Conservation (phyloP, 2,113 vertebrate genomes). For the Istiophorus platypterus region DNA sequence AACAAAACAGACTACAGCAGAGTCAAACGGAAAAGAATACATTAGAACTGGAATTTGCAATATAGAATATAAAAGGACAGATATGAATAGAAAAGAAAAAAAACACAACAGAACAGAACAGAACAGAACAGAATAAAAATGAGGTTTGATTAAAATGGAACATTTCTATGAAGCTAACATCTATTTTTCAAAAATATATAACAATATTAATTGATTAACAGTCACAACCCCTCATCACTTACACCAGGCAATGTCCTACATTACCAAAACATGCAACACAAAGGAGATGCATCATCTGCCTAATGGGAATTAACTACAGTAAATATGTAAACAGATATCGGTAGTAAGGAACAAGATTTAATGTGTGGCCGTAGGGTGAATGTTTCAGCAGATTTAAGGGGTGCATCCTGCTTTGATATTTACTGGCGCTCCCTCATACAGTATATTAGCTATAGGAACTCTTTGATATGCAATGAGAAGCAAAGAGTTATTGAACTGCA, state of each 20-base stretch:
- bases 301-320: neutral
- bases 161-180: too few relatives aligned
- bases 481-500: constrained; percentile 1
- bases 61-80: too few relatives aligned
- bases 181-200: neutral
- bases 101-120: too few relatives aligned
- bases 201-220: neutral
- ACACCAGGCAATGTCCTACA: neutral
- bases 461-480: neutral
- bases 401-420: neutral
- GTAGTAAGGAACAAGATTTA: neutral
- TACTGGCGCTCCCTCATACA: neutral
- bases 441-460: neutral
- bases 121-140: neutral
- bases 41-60: too few relatives aligned
- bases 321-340: neutral
- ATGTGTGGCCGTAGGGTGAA: neutral
- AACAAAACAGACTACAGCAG: too few relatives aligned
- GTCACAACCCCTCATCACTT: neutral
- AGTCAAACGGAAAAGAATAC: too few relatives aligned
- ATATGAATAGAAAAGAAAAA: too few relatives aligned
- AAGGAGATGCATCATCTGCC: neutral
- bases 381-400: neutral
- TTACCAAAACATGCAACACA: neutral
- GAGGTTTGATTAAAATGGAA: neutral